phyloP scores from a whole-genome alignment of 2,797 vertebrate species.

The Fistularia tabacaria region DNA sequence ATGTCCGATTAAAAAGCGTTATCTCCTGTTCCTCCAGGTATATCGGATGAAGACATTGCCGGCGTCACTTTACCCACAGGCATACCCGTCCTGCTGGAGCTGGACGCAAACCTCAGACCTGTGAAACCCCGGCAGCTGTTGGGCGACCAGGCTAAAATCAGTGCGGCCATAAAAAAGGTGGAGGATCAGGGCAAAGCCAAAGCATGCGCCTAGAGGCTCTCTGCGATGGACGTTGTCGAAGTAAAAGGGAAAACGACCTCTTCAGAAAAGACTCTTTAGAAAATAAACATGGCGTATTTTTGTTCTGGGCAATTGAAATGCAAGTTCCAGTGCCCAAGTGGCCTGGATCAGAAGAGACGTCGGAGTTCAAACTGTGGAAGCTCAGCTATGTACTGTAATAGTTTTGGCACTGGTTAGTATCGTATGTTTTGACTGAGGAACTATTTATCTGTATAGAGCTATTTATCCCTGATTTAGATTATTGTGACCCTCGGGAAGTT shows the following conservation, averaged over 20 bases:
- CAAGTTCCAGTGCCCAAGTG: slow-evolving; percentile 7
- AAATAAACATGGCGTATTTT: slow-evolving; percentile 3
- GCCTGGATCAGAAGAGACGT: slow-evolving; percentile 4
- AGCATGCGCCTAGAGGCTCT: slow-evolving; percentile 40
- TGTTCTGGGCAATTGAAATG: slow-evolving; percentile 12
- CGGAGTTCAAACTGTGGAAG: slow-evolving; percentile 1
- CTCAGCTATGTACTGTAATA: slow-evolving; percentile 29
- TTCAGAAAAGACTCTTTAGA: background rate
- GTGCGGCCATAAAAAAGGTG: slow-evolving; percentile 94
- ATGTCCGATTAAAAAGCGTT: background rate
- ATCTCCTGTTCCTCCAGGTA: slow-evolving; percentile 67
- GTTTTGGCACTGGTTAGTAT: slow-evolving; percentile 28
- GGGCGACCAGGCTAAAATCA: slow-evolving; percentile 90
- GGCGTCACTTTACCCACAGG: slow-evolving; percentile 91
- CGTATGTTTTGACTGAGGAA: slow-evolving; percentile 38
- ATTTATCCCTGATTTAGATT: background rate
- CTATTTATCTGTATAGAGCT: slow-evolving; percentile 11
- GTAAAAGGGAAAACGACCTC: too few species aligned
- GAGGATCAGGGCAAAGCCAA: slow-evolving; percentile 96
- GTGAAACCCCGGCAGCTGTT: slow-evolving; percentile 86
- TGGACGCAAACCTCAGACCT: slow-evolving; percentile 86
- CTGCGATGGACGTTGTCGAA: background rate
- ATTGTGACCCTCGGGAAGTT: too few species aligned
- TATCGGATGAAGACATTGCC: slow-evolving; percentile 87
- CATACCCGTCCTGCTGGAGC: slow-evolving; percentile 88